These are phyloP conservation scores for Nicator chloris DNA, from an alignment of 2,113 vertebrate genomes.

Conservation along the genomic window DNA sequence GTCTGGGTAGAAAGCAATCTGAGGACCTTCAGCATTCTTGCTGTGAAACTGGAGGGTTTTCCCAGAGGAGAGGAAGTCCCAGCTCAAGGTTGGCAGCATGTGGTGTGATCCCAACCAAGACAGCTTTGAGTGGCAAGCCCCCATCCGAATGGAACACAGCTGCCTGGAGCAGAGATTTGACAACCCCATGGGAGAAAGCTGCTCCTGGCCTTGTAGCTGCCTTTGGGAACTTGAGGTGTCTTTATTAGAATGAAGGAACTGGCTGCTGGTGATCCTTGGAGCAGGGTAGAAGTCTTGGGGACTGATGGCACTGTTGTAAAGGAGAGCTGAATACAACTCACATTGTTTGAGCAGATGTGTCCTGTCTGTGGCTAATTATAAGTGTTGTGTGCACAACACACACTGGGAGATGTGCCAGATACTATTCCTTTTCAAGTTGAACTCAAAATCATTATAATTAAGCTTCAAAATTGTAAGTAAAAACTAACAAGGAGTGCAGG, in stretches of 20 bases:
- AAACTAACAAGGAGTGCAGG: neutral
- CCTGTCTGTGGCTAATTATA: conserved; percentile 38
- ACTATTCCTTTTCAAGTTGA: neutral
- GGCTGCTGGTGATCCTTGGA: neutral
- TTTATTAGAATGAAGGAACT: neutral
- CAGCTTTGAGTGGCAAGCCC: neutral
- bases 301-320: neutral
- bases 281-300: neutral
- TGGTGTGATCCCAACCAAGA: neutral
- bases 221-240: neutral
- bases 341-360: conserved; percentile 43
- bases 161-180: neutral
- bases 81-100: neutral
- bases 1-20: neutral
- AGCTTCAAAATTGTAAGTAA: conserved; percentile 30
- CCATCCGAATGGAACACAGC: fast-evolving
- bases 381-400: neutral
- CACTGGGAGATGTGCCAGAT: conserved; percentile 39
- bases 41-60: neutral
- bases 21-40: neutral
- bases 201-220: neutral
- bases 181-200: neutral
- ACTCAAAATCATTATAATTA: conserved; percentile 51
- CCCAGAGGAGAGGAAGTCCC: neutral
- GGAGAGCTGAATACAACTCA: neutral